phyloP scores from a whole-genome alignment of 2,113 vertebrate species.

The Macroglossus sobrinus region DNA sequence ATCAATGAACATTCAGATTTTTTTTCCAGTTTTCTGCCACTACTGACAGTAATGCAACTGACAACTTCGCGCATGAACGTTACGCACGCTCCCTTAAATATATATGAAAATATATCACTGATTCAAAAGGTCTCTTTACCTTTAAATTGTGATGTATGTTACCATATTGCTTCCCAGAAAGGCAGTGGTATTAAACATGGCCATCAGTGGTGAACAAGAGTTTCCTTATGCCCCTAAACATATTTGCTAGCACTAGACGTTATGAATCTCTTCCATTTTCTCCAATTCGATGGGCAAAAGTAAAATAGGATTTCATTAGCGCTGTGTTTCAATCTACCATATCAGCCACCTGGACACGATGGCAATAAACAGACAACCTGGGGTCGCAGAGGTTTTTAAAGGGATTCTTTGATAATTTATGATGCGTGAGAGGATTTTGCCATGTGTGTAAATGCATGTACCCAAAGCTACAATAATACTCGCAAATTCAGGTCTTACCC shows the following conservation, averaged over 20 bases:
- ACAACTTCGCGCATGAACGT: neutral
- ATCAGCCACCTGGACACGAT: neutral
- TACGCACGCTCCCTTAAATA: neutral
- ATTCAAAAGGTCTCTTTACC: neutral
- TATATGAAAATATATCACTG: neutral
- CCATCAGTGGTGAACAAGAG: neutral
- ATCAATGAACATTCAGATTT: neutral
- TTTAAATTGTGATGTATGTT: neutral
- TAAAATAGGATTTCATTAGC: slow-evolving; percentile 27
- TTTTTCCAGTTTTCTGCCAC: neutral
- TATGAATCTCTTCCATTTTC: neutral
- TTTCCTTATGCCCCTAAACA: neutral
- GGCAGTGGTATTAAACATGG: neutral
- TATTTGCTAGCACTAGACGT: neutral
- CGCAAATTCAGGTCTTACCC: neutral
- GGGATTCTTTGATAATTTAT: neutral
- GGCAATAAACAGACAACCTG: neutral
- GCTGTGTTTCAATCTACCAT: neutral
- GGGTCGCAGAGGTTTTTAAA: neutral
- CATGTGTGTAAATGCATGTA: neutral
- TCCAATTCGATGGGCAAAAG: neutral
- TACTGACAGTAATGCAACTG: neutral
- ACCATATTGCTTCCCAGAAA: neutral
- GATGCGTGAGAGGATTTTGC: neutral
- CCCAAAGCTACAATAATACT: neutral